Percentiles rank a stretch among this genome's conserved stretches.
phyloP scores from a whole-genome alignment of 2,888 invertebrate species.

The Apoda limacodes region DNA sequence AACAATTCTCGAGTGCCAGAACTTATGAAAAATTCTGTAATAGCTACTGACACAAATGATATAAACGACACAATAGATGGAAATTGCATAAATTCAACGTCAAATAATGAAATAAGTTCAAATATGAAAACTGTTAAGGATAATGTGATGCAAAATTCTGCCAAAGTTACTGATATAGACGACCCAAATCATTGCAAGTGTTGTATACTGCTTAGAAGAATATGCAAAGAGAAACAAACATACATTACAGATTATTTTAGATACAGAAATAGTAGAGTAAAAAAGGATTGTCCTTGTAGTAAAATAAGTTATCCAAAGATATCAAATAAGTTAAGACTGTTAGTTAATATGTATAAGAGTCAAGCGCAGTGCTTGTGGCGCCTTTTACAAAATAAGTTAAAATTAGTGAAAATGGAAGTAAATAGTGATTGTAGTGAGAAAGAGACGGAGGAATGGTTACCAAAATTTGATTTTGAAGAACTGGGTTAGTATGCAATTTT shows the following conservation, averaged over 20 bases:
- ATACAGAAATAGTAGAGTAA: slow-evolving; percentile 14
- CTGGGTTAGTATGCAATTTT: no score
- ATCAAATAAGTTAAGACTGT: slow-evolving; percentile 37
- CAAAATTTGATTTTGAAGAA: no score
- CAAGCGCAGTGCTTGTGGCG: slow-evolving; percentile 22
- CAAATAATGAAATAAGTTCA: no score
- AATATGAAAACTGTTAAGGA: no score
- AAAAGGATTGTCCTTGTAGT: slow-evolving; percentile 33
- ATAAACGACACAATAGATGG: slow-evolving; percentile 10
- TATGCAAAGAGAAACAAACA: slow-evolving; percentile 33
- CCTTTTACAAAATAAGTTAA: slow-evolving; percentile 25
- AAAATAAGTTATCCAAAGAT: slow-evolving; percentile 31
- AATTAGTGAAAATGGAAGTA: slow-evolving; percentile 22
- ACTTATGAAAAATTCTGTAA: slow-evolving; percentile 1
- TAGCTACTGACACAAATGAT: slow-evolving; percentile 9
- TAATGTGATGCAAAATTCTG: no score
- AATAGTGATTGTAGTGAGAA: no score
- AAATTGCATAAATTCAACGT: slow-evolving; percentile 7
- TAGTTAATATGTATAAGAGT: slow-evolving; percentile 33
- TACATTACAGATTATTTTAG: slow-evolving; percentile 44
- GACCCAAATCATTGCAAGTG: slow-evolving; percentile 40
- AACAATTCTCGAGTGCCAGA: no score
- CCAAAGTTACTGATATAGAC: no score
- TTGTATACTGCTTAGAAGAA: slow-evolving; percentile 35
- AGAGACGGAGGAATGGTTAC: no score